Evolutionary conservation across 2,888 invertebrate species (phyloP).

Genomic region (Phyllotreta cruciferae): DNA sequence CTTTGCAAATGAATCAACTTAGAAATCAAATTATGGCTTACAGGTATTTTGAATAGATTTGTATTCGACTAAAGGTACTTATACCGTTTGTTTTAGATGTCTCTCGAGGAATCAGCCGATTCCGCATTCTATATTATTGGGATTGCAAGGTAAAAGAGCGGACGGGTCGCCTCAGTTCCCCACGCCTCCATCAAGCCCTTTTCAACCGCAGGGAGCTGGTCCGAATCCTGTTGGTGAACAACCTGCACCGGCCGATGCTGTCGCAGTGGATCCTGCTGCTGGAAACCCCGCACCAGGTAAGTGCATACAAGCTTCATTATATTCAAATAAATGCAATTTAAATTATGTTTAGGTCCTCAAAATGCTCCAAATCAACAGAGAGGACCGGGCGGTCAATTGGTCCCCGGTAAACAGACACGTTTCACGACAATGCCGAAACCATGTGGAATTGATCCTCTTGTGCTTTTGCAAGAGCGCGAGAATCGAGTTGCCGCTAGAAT

Average conservation of each 20-base stretch:
- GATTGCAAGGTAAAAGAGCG: constrained; percentile 69
- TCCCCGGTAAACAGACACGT: constrained; percentile 76
- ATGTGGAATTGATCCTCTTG: constrained; percentile 90
- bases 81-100: constrained; percentile 62
- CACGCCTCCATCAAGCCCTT: constrained; percentile 31
- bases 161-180: constrained; percentile 52
- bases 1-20: constrained; percentile 86
- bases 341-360: constrained; percentile 30
- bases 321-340: background rate
- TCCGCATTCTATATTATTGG: constrained; percentile 75
- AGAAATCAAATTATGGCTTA: constrained; percentile 92
- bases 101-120: constrained; percentile 91
- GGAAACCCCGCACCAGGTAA: constrained; percentile 6
- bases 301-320: background rate
- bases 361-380: constrained; percentile 47
- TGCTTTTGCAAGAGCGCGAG: constrained; percentile 93
- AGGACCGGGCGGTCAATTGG: constrained; percentile 46
- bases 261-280: constrained; percentile 13
- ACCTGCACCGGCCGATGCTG: constrained; percentile 14
- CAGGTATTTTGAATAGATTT: constrained; percentile 20
- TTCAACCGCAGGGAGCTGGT: constrained; percentile 24
- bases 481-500: constrained; percentile 90
- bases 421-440: constrained; percentile 93
- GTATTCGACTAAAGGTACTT: too few relatives aligned
- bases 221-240: constrained; percentile 11